Evolutionary conservation across 2,888 invertebrate genomes (phyloP).

Genomic region (Apamea crenata): DNA sequence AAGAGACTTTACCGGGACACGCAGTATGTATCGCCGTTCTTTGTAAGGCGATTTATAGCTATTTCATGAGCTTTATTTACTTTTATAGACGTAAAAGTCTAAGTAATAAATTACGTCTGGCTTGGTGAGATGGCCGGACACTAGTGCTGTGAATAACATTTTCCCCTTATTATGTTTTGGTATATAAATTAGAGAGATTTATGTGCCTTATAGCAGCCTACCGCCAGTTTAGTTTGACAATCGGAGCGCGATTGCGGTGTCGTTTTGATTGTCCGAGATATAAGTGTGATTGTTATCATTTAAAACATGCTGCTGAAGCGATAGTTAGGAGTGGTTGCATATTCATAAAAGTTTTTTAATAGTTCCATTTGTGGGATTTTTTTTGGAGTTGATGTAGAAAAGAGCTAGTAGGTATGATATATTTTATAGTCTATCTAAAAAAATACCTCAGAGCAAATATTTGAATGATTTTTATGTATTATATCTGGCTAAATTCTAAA

Average conservation of each 20-base stretch:
- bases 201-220: slow-evolving; percentile 78
- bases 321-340: slow-evolving; percentile 39
- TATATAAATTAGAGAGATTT: slow-evolving; percentile 89
- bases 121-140: slow-evolving; percentile 81
- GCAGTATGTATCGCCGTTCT: slow-evolving; percentile 81
- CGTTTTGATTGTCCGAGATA: slow-evolving; percentile 75
- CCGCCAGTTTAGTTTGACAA: slow-evolving; percentile 76
- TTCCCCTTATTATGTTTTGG: slow-evolving; percentile 89
- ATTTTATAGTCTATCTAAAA: background rate
- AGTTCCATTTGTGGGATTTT: slow-evolving; percentile 46
- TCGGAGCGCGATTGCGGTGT: slow-evolving; percentile 74
- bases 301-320: slow-evolving; percentile 61
- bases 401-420: background rate
- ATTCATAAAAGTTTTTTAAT: slow-evolving; percentile 55
- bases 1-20: slow-evolving; percentile 76
- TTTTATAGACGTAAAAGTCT: slow-evolving; percentile 83
- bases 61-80: slow-evolving; percentile 89
- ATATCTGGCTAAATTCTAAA: background rate
- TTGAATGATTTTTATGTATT: background rate
- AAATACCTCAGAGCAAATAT: background rate
- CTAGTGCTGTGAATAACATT: slow-evolving; percentile 84
- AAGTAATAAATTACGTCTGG: slow-evolving; percentile 85
- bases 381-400: slow-evolving; percentile 12
- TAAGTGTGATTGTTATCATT: slow-evolving; percentile 75
- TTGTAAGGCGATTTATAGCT: slow-evolving; percentile 86